phyloP scores from a whole-genome alignment of 2,113 vertebrate species.

The Callocephalon fimbriatum region DNA sequence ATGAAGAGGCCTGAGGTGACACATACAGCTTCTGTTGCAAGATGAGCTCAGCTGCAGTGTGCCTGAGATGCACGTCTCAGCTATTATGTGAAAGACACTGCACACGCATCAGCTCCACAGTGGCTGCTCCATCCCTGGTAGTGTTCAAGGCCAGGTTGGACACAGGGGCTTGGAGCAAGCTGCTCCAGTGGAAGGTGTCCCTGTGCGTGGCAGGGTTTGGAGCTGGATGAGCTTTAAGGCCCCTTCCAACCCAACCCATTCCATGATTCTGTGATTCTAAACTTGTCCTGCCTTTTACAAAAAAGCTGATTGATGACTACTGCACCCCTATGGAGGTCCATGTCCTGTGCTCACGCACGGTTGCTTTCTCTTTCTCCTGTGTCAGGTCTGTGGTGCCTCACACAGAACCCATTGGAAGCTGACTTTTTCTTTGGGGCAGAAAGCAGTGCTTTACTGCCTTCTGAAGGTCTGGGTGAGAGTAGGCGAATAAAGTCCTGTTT shows the following conservation, averaged over 20 bases:
- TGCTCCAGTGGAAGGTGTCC: fast-evolving
- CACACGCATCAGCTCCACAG: not conserved
- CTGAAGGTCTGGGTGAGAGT: fast-evolving
- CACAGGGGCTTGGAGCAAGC: fast-evolving
- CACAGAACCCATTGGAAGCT: not conserved
- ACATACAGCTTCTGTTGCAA: not conserved
- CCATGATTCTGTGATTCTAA: not conserved
- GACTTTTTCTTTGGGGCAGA: not conserved
- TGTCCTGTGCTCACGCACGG: fast-evolving
- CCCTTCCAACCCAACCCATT: not conserved
- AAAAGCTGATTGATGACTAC: not conserved
- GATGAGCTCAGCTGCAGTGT: not conserved
- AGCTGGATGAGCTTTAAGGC: not conserved
- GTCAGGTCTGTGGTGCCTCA: not conserved
- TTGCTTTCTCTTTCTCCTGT: not conserved
- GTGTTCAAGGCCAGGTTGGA: not conserved
- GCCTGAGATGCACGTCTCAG: not conserved
- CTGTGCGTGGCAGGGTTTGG: not conserved
- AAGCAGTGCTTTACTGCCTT: not conserved
- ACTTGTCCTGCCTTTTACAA: not conserved
- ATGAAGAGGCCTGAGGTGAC: not conserved
- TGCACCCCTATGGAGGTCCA: not conserved
- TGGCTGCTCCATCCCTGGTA: not conserved
- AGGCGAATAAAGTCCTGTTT: not conserved
- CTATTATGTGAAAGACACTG: not conserved